Base-by-base conservation (phyloP, 2,888 invertebrate species). In the Eupithecia dodoneata region DNA sequence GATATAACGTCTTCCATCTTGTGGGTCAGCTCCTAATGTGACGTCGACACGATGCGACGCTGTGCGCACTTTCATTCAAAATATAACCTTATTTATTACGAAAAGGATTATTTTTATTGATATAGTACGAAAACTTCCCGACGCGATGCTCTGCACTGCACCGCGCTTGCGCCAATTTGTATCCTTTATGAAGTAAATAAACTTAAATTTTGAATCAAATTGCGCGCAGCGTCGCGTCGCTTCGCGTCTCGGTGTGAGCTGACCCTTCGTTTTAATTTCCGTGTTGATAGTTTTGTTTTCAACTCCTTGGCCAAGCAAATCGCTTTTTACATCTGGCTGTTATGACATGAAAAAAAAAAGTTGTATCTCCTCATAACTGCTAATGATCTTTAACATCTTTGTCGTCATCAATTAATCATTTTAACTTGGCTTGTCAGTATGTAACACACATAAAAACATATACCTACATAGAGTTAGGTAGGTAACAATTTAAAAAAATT, bases 341-440 rank as follows among this genome's bases (percentile, higher is more conserved):
- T 4, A 10, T 65, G 65, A 15, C 12, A 47, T 47, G 18, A 47
- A n/a, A 47, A 47, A 47, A 18, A n/a, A 45, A 45, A 45, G 45
- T 30, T 59, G 18, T 30, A 30, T 70, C 6, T 45, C 47, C 30
- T 70, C 47, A 49, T 45, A 42, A 42, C 66, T 66, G 45, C 45
- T 70, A 13, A 70, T 49, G 12, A 30, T 47, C 42, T 69, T 47
- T 67, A 67, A 45, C 52, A 18, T 71, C 30, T 9, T 44, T 18
- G 12, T 42, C 42, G 71, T 55, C 71, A 47, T 69, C 69, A 70
- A 70, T 70, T 47, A 70, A 69, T 69, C 47, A 47, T 47, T 66
- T 47, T 49, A 49, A 63, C 59, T n/a, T n/a, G 73, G 65, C 69
- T n/a, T 45, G 45, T 18, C 44, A 15, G 42, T 13, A n/a, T n/a